Conservation (phyloP, 2,888 invertebrate species). For the Plagodis pulveraria region DNA sequence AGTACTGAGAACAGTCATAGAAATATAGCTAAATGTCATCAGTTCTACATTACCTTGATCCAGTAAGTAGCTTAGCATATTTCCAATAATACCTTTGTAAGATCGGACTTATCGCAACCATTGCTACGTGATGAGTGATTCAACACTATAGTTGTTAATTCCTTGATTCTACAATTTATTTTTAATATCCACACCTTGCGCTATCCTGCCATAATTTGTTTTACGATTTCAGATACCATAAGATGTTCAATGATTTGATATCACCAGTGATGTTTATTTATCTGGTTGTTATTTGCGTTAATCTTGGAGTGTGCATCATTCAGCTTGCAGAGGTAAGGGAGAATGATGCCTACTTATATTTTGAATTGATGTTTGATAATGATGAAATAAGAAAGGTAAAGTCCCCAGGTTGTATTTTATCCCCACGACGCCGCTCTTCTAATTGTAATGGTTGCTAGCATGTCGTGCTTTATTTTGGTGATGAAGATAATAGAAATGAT, state of each 20-base stretch:
- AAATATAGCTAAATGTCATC: slow-evolving; percentile 59
- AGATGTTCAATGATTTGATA: slow-evolving; percentile 56
- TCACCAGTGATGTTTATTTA: slow-evolving; percentile 68
- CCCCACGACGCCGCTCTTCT: no score
- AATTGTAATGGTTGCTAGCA: no score
- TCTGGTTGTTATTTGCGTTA: slow-evolving; percentile 59
- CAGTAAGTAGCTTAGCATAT: slow-evolving; percentile 41
- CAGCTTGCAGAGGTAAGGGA: slow-evolving; percentile 58
- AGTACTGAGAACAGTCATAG: slow-evolving; percentile 41
- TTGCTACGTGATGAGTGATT: no score
- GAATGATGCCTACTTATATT: not conserved
- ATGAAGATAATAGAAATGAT: no score
- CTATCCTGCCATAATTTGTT: not conserved
- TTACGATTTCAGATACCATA: slow-evolving; percentile 53
- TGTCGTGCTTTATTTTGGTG: no score
- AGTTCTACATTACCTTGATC: slow-evolving; percentile 50
- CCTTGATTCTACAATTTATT: no score
- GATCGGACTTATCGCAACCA: no score
- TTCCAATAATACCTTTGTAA: no score
- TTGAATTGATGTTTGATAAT: no score
- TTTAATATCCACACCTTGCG: not conserved
- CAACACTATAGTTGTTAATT: no score
- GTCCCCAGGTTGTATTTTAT: no score
- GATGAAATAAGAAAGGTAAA: no score
- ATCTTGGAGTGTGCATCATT: slow-evolving; percentile 65